These are phyloP conservation scores for Nysson spinosus DNA, from an alignment of 2,888 invertebrate genomes.

Conservation along the genomic window DNA sequence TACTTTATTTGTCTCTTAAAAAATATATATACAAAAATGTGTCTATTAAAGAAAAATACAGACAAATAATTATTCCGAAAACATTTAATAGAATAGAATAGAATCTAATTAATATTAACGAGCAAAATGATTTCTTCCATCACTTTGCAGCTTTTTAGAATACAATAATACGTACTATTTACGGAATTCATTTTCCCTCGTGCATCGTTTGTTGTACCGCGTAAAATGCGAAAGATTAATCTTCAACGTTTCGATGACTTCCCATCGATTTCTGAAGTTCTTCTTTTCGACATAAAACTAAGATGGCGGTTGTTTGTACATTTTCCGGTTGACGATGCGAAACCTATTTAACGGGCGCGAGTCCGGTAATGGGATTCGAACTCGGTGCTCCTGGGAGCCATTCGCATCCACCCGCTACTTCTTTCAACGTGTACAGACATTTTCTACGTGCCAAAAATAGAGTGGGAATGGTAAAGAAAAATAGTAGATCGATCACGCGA, in stretches of 20 bases:
- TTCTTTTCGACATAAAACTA: constrained; percentile 52
- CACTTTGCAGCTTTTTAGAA: too few relatives aligned
- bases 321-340: constrained; percentile 78
- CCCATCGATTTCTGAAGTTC: constrained; percentile 71
- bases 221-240: background rate
- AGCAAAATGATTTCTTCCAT: too few relatives aligned
- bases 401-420: constrained; percentile 69
- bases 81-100: too few relatives aligned
- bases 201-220: too few relatives aligned
- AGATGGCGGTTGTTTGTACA: constrained; percentile 66
- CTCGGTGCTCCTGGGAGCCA: constrained; percentile 74
- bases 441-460: constrained; percentile 12
- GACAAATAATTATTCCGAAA: too few relatives aligned
- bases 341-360: constrained; percentile 78
- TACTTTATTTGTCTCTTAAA: too few relatives aligned
- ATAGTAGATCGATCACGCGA: constrained; percentile 19
- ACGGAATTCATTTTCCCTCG: too few relatives aligned
- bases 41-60: too few relatives aligned
- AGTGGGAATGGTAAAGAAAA: too few relatives aligned
- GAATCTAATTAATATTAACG: too few relatives aligned
- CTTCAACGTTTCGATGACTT: constrained; percentile 42
- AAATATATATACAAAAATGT: too few relatives aligned
- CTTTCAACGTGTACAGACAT: constrained; percentile 57
- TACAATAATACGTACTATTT: too few relatives aligned
- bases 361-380: constrained; percentile 78